Evolutionary conservation across 2,113 vertebrate genomes (phyloP).

Genomic region (Cyanoliseus patagonus): DNA sequence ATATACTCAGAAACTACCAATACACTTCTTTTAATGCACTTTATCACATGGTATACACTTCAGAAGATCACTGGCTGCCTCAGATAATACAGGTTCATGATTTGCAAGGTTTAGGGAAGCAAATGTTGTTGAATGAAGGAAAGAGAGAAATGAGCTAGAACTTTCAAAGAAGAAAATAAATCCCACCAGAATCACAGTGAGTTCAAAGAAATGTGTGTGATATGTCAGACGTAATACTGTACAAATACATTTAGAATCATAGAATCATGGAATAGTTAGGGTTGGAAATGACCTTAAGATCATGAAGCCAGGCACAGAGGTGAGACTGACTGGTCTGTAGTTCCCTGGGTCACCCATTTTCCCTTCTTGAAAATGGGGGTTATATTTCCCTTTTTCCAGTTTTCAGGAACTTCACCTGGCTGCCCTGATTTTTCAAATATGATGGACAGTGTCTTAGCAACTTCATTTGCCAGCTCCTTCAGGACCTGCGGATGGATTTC

Average conservation of each 20-base stretch:
- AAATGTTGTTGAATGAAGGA: not conserved
- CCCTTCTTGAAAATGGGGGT: no score
- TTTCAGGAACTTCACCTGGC: no score
- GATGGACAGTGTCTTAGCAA: no score
- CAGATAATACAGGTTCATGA: not conserved
- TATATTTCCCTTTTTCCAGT: no score
- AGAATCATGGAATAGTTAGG: no score
- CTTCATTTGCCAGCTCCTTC: no score
- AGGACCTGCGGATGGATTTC: no score
- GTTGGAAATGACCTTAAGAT: no score
- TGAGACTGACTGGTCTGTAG: no score
- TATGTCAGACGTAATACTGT: not conserved
- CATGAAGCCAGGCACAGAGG: no score
- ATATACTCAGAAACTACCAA: not conserved
- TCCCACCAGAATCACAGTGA: rapidly evolving
- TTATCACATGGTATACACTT: not conserved
- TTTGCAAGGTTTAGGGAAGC: not conserved
- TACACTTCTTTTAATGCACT: not conserved
- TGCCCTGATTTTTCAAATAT: no score
- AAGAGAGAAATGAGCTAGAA: not conserved
- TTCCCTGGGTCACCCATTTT: no score
- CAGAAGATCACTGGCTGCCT: not conserved
- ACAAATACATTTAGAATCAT: not conserved
- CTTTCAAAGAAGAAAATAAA: not conserved
- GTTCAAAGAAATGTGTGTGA: not conserved